Percentiles rank a stretch among this genome's conserved stretches.
Conservation (phyloP, 1,140 invertebrate genomes). For the Calephelis nemesis region DNA sequence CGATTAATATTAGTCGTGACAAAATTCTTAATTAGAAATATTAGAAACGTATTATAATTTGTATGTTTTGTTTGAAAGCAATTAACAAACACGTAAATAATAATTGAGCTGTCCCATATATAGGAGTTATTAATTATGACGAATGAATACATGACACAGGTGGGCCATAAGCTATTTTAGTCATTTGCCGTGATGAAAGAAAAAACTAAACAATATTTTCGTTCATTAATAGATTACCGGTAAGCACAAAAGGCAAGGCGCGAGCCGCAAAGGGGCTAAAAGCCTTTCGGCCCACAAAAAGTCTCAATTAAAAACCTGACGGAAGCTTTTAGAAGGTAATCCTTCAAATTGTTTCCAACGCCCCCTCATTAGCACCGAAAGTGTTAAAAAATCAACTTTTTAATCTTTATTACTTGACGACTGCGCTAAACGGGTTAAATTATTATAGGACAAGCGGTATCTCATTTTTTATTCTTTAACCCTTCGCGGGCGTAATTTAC, state of each 20-base stretch:
- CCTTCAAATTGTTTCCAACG: constrained; percentile 78
- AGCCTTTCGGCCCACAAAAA: constrained; percentile 71
- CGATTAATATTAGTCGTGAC: no score
- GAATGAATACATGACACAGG: background rate
- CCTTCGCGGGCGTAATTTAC: constrained; percentile 66
- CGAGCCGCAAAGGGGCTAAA: constrained; percentile 70
- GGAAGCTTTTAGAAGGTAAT: constrained; percentile 79
- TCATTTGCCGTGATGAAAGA: background rate
- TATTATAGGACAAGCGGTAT: constrained; percentile 68
- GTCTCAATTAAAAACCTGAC: constrained; percentile 78
- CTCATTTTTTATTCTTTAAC: constrained; percentile 69
- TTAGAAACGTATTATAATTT: no score
- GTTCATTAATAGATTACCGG: constrained; percentile 74
- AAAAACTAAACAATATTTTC: constrained; percentile 59
- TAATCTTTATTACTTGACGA: constrained; percentile 77
- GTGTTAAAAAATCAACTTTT: constrained; percentile 79
- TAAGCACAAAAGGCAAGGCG: constrained; percentile 55
- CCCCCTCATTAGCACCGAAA: constrained; percentile 77
- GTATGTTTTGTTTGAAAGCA: no score
- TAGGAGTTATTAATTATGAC: constrained; percentile 8
- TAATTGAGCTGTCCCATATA: background rate
- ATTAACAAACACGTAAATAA: background rate
- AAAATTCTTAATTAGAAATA: no score
- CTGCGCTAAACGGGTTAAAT: constrained; percentile 76
- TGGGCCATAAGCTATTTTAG: background rate